A percentile compares a stretch with the other conserved stretches of the same genome.
phyloP scores from a whole-genome alignment of 2,888 invertebrate species.

The Oscheius sp. region DNA sequence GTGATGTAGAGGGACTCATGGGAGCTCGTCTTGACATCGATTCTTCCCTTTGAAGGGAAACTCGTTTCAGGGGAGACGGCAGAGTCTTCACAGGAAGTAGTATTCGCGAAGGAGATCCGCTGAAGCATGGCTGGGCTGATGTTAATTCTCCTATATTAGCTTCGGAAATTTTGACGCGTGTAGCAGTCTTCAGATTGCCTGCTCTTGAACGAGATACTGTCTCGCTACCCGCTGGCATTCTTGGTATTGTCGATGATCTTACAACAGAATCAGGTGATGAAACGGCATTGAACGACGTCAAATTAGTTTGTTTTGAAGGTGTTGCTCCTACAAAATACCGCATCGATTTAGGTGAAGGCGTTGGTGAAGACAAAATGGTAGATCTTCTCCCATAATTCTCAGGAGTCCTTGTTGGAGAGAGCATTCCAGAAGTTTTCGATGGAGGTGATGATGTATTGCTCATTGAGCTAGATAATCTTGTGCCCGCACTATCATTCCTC shows the following conservation, averaged over 20 bases:
- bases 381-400: not conserved
- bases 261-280: too few species aligned
- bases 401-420: not conserved
- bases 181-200: too few species aligned
- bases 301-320: too few species aligned
- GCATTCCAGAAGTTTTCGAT: not conserved
- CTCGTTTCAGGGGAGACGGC: not conserved
- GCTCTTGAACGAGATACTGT: too few species aligned
- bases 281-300: too few species aligned
- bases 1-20: too few species aligned
- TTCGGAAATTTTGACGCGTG: not conserved
- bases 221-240: not conserved
- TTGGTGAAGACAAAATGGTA: not conserved
- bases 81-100: constrained; percentile 3
- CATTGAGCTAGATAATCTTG: not conserved
- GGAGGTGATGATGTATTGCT: not conserved
- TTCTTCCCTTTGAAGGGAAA: not conserved
- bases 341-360: not conserved
- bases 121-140: not conserved
- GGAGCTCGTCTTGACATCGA: too few species aligned
- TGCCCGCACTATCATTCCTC: not conserved
- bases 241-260: not conserved
- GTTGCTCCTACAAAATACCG: too few species aligned
- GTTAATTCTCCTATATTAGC: not conserved
- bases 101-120: not conserved